These are phyloP conservation scores for Sussaba pulchella DNA, from an alignment of 2,888 invertebrate species.

Conservation along the genomic window DNA sequence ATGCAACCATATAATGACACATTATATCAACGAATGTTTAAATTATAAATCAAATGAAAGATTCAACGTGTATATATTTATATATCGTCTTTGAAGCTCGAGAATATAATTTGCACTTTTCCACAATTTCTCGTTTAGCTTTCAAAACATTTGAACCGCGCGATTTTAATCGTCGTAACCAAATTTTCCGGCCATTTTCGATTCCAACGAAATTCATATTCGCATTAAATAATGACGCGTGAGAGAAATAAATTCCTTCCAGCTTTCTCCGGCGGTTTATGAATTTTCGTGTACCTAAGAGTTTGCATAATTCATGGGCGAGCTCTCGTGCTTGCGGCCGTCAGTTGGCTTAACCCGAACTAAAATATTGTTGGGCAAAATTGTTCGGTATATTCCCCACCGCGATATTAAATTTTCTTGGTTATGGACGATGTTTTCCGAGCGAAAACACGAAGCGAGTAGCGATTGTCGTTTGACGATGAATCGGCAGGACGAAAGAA, in stretches of 20 bases:
- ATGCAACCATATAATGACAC: no score
- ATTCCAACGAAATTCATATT: no score
- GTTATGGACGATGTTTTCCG: constrained; percentile 21
- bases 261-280: not conserved
- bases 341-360: constrained; percentile 4
- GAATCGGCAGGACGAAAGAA: not conserved
- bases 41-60: no score
- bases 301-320: constrained; percentile 5
- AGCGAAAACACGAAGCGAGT: constrained; percentile 9
- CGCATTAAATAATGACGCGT: no score
- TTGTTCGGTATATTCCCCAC: constrained; percentile 20
- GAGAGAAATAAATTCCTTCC: not conserved
- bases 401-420: constrained; percentile 39
- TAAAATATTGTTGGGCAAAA: constrained; percentile 38
- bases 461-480: not conserved
- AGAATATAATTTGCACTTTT: no score
- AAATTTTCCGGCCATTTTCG: no score
- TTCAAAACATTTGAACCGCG: no score
- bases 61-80: no score
- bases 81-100: no score
- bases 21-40: no score
- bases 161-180: no score
- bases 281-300: not conserved
- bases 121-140: no score
- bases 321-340: not conserved